These are phyloP conservation scores for Sinhomidia bicolor DNA, from an alignment of 2,888 invertebrate genomes.

Conservation along the genomic window DNA sequence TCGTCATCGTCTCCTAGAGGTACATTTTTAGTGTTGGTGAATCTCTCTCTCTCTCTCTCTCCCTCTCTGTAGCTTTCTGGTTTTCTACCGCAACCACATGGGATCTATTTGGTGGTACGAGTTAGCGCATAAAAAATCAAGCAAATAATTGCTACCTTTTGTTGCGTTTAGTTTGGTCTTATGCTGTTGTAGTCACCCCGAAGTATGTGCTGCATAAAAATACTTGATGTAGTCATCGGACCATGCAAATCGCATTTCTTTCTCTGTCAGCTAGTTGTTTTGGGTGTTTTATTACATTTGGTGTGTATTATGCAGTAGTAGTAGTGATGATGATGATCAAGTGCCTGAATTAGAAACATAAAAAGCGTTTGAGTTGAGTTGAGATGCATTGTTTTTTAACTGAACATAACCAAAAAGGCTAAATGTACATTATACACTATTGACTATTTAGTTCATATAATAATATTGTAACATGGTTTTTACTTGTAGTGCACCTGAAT, in stretches of 20 bases:
- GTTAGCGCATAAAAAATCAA: conserved; percentile 10
- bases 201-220: neutral
- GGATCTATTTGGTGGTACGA: neutral
- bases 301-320: neutral
- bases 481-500: neutral
- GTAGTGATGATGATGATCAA: neutral
- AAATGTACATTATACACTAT: no score
- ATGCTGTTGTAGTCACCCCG: neutral
- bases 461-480: no score
- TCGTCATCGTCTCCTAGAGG: conserved; percentile 23
- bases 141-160: neutral
- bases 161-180: neutral
- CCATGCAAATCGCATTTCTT: neutral
- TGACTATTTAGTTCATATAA: no score
- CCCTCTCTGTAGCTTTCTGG: conserved; percentile 40
- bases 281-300: conserved; percentile 1
- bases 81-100: conserved; percentile 54
- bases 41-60: no score
- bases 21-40: conserved; percentile 28
- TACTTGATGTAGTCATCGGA: conserved; percentile 3
- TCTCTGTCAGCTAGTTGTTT: no score
- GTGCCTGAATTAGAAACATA: neutral
- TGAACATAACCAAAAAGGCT: neutral
- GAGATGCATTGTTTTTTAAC: neutral
- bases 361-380: neutral